Conservation (phyloP, 2,797 vertebrate genomes). For the Muscicapa comitata region DNA sequence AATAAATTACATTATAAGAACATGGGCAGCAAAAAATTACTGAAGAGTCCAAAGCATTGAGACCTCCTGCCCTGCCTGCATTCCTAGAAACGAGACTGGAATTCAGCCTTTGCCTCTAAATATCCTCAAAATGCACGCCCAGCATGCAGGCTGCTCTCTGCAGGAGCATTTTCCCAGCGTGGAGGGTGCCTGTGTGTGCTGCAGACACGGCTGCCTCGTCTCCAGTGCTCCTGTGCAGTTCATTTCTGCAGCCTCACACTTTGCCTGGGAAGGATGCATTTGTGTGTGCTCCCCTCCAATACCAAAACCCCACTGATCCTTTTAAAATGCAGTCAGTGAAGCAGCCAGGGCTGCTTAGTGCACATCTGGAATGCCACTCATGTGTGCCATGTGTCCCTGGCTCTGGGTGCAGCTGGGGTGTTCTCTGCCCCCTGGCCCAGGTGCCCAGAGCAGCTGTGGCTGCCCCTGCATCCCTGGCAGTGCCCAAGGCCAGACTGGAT, state of each 20-base stretch:
- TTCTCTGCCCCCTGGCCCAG: background rate
- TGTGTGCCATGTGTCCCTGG: rapidly evolving
- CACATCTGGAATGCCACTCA: rapidly evolving
- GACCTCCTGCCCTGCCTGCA: background rate
- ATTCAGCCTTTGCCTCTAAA: background rate
- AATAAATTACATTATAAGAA: constrained; percentile 24
- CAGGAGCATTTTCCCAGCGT: rapidly evolving
- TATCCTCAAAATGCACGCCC: background rate
- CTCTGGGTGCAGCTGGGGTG: background rate
- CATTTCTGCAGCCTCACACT: background rate
- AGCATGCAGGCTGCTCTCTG: background rate
- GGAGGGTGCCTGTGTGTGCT: background rate
- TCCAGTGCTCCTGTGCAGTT: background rate
- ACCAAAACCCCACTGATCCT: background rate
- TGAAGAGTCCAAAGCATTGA: background rate
- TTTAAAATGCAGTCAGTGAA: background rate
- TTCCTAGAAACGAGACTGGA: background rate
- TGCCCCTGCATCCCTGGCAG: background rate
- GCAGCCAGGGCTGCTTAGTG: background rate
- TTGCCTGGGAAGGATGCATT: background rate
- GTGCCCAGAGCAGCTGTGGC: background rate
- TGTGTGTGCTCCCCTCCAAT: background rate
- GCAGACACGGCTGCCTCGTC: background rate
- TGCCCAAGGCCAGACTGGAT: rapidly evolving
- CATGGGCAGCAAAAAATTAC: constrained; percentile 13